These are phyloP conservation scores for Urophycis tenuis DNA, from an alignment of 2,797 vertebrate genomes.

Conservation along the genomic window DNA sequence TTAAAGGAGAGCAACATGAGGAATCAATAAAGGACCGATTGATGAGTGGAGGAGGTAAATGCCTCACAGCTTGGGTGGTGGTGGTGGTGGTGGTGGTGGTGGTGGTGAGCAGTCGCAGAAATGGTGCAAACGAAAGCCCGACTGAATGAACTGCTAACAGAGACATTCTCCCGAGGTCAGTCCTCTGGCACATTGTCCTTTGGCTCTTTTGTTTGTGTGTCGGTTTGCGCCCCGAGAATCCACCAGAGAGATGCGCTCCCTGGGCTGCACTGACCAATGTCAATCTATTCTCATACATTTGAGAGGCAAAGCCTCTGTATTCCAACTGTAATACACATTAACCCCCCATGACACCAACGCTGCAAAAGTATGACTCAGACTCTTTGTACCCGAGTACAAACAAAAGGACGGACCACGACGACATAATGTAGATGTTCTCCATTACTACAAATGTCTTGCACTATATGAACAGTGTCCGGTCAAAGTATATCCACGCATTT, in stretches of 20 bases:
- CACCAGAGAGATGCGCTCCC: neutral
- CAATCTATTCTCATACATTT: too few relatives aligned
- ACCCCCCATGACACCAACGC: too few relatives aligned
- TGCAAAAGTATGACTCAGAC: too few relatives aligned
- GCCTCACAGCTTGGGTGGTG: slow-evolving; percentile 30
- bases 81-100: neutral
- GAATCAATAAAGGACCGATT: slow-evolving; percentile 24
- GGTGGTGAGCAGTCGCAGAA: neutral
- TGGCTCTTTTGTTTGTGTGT: neutral
- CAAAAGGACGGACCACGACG: neutral
- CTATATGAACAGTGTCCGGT: neutral
- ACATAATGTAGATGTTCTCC: neutral
- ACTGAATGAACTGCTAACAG: neutral
- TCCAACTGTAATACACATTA: too few relatives aligned
- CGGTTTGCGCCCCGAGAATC: neutral
- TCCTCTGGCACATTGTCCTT: neutral
- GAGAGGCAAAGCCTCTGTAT: too few relatives aligned
- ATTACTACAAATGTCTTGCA: neutral
- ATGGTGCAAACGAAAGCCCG: neutral
- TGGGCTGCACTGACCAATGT: neutral
- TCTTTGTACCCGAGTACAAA: neutral
- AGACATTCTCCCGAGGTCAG: too few relatives aligned
- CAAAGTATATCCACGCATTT: too few relatives aligned
- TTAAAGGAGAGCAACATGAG: neutral
- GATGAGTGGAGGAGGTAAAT: slow-evolving; percentile 36